Evolutionary conservation across 2,797 vertebrate genomes (phyloP).

Genomic region (Silurus lanzhouensis): DNA sequence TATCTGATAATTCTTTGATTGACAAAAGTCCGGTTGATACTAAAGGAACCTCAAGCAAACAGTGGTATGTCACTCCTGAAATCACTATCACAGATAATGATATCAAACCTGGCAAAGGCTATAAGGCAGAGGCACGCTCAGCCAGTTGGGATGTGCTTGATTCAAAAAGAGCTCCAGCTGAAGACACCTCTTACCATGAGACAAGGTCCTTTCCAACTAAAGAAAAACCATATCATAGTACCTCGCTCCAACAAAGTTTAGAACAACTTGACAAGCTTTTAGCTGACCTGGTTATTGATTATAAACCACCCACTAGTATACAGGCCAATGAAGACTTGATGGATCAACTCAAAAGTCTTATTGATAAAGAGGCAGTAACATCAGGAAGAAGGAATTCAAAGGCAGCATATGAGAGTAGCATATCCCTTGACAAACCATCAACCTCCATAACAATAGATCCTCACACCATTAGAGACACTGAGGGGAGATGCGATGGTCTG

Average conservation of each 20-base stretch:
- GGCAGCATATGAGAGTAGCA: slow-evolving; percentile 63
- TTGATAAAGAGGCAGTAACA: slow-evolving; percentile 79
- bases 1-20: slow-evolving; percentile 91
- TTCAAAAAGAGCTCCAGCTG: slow-evolving; percentile 65
- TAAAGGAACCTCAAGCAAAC: slow-evolving; percentile 72
- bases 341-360: slow-evolving; percentile 87
- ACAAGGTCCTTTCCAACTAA: slow-evolving; percentile 66
- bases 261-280: slow-evolving; percentile 96
- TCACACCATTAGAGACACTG: slow-evolving; percentile 70
- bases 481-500: slow-evolving; percentile 72
- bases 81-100: slow-evolving; percentile 99
- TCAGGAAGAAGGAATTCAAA: slow-evolving; percentile 72
- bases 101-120: slow-evolving; percentile 76
- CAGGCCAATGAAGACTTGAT: slow-evolving; percentile 81
- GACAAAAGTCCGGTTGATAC: slow-evolving; percentile 84
- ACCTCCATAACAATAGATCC: slow-evolving; percentile 76
- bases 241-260: slow-evolving; percentile 89
- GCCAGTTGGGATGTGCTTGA: slow-evolving; percentile 85
- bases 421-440: slow-evolving; percentile 84
- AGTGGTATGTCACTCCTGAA: slow-evolving; percentile 94
- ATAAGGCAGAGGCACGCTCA: slow-evolving; percentile 76
- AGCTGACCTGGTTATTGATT: slow-evolving; percentile 94
- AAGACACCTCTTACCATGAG: slow-evolving; percentile 66
- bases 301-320: slow-evolving; percentile 80
- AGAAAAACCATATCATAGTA: slow-evolving; percentile 75